Evolutionary conservation across 2,113 vertebrate species (phyloP).

Genomic region (Ovis canadensis): DNA sequence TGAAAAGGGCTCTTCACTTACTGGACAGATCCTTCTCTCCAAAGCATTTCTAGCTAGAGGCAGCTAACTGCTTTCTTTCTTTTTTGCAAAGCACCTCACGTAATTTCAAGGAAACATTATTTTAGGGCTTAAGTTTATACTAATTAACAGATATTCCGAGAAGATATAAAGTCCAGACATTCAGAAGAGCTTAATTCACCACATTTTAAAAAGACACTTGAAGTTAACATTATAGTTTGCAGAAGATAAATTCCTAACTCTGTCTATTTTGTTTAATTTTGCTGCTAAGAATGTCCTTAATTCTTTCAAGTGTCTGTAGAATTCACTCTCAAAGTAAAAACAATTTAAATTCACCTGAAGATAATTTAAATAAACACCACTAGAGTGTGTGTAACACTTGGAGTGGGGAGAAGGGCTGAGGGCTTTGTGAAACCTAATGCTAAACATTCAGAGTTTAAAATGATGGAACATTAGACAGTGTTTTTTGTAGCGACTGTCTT

Average conservation of each 20-base stretch:
- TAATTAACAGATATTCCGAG: conserved; percentile 23
- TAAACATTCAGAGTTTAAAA: background rate
- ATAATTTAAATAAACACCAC: background rate
- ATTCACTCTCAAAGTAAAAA: conserved; percentile 15
- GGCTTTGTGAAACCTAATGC: background rate
- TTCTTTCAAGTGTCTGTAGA: conserved; percentile 3
- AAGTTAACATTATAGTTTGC: background rate
- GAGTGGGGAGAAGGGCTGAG: background rate
- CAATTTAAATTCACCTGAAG: background rate
- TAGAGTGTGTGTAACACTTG: background rate
- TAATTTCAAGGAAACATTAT: background rate
- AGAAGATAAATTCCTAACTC: conserved; percentile 19
- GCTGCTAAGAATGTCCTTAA: background rate
- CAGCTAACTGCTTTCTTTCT: background rate
- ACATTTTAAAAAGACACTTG: background rate
- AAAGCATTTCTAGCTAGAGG: background rate
- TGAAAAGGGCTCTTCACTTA: background rate
- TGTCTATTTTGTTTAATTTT: conserved; percentile 44
- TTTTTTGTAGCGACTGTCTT: background rate
- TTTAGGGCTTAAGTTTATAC: conserved; percentile 2
- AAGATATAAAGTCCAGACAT: background rate
- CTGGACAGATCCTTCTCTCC: background rate
- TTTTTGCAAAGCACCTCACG: background rate
- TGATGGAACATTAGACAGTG: background rate
- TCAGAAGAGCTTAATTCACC: background rate